Base-by-base conservation (phyloP, 1,140 invertebrate genomes). In the Nephila pilipes region DNA sequence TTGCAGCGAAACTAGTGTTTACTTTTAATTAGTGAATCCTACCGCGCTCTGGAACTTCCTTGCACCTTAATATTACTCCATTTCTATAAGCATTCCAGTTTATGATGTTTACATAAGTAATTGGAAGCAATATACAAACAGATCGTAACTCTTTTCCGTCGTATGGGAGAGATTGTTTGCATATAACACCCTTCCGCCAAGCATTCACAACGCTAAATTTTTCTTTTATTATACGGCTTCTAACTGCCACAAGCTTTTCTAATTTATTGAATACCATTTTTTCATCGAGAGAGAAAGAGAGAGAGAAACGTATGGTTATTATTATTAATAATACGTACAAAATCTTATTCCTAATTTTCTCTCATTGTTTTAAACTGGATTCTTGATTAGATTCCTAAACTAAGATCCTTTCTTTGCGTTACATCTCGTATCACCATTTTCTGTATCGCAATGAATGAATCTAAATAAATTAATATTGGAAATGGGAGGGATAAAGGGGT, bases 101-200 rank as follows among this genome's bases (percentile, higher is more conserved):
- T 93, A 93, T 93, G 91, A 93, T 93, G 91, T 93, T 93, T 87
- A 93, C 91, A 87, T n/a, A 93, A 93, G 91, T 93, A 93, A 93
- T 93, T 93, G 91, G 83, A 87, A 93, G 83, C 91, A 85, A 93
- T 93, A 87, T 80, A 93, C 91, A 93, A 93, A 93, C 91, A 93
- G 91, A 93, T 93, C 81, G 54, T 93, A 93, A 93, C 60, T 93
- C 91, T 93, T 93, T 87, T 32, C 14, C 22, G 60, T n/a, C 90
- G 38, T 85, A 69, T 12, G 54, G 32, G 10, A 46, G 63, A 93
- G 83, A 93, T 93, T 93, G 91, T 93, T 93, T 93, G 91, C 91
- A 46, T 87, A 87, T 87, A 93, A 93, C 91, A 87, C 91, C 79
- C 79, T 69, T 60, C 57, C 55, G 25, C 60, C 5, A 14, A 12